Evolutionary conservation across 1,140 invertebrate species (phyloP), one percentile per base, ranked within the genome.

Genomic region (Kradibia gibbosae): DNA sequence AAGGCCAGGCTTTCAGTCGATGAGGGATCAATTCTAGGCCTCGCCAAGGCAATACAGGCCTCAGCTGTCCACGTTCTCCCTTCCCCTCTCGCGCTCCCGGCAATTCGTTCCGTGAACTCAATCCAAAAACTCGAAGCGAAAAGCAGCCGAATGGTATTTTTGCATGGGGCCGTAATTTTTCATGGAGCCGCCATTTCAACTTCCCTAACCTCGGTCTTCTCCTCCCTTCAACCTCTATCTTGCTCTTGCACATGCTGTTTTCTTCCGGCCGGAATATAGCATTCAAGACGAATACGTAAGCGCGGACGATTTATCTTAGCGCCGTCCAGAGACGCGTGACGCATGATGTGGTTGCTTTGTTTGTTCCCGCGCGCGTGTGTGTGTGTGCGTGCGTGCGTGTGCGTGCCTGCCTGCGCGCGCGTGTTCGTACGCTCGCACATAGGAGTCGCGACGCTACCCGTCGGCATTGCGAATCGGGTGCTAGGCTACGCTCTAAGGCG

Each of bases 131-230:
- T 78, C 65, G 55, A 22, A 36, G 65, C n/a, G 45, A 65, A 48
- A 28, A 67, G 34, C 28, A 31, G 31, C 25, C 48, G 28, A 42
- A 7, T 48, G 48, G 28, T 11, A 72, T 60, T 79, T 72, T 79
- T 60, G 50, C 78, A 57, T 75, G 53, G 10, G 65, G n/a, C 53
- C 53, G 67, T 42, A 78, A 78, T 78, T 78, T 78, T 78, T 78
- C 77, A 78, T 71, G 22, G 36, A 34, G 15, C 31, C 34, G n/a
- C 42, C 60, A 25, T 55, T n/a, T 78, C 34, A 50, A 42, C 48
- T 60, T 45, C 3, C 53, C 15, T 34, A 7, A 13, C 75, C 22
- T 45, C 7, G 1, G 28, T 8, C 20, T 36, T 36, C 36, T 3
- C n/a, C n/a, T n/a, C n/a, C n/a, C n/a, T 11, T 55, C 28, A 0